Conservation (phyloP, 2,797 vertebrate species). For the Urocyon cinereoargenteus region DNA sequence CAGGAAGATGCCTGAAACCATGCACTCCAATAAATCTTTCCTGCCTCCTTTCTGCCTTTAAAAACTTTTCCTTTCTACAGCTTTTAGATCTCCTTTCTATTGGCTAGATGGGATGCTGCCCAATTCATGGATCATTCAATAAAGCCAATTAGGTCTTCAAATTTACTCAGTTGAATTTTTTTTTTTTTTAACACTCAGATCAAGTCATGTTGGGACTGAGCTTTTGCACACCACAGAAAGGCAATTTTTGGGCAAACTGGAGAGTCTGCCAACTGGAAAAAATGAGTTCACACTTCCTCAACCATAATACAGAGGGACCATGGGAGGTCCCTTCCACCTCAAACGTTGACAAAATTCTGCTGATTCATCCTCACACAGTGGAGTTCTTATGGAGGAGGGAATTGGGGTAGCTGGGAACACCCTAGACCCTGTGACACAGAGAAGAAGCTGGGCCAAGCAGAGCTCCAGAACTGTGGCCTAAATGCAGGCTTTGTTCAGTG, state of each 20-base stretch:
- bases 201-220: background rate
- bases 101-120: background rate
- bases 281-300: background rate
- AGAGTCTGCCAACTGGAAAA: background rate
- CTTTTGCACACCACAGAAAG: background rate
- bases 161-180: background rate
- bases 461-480: background rate
- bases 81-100: background rate
- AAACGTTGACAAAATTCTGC: constrained; percentile 34
- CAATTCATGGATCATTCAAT: background rate
- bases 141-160: background rate
- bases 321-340: background rate
- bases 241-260: background rate
- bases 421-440: background rate
- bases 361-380: constrained; percentile 38
- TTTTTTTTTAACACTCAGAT: background rate
- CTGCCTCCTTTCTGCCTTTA: background rate
- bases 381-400: background rate
- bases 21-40: background rate
- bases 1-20: background rate
- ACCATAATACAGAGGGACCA: background rate
- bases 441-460: background rate
- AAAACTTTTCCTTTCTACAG: background rate
- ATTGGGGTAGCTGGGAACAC: background rate
- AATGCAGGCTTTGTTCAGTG: background rate